phyloP scores from a whole-genome alignment of 2,888 invertebrate genomes.

The Nysson spinosus region DNA sequence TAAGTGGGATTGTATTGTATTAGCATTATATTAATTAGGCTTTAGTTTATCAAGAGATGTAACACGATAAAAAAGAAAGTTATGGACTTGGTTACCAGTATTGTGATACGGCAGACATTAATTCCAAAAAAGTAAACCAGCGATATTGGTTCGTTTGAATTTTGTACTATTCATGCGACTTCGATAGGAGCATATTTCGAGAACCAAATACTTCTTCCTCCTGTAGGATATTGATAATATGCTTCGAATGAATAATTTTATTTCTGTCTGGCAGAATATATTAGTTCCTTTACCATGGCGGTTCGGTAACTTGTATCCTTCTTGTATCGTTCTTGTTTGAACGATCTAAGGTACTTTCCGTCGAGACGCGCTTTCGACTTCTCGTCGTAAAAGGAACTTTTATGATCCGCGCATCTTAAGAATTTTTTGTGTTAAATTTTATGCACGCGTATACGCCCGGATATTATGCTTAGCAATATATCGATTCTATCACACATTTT shows the following conservation, averaged over 20 bases:
- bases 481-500: not conserved
- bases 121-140: slow-evolving; percentile 63
- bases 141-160: slow-evolving; percentile 69
- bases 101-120: slow-evolving; percentile 51
- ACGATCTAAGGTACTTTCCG: slow-evolving; percentile 36
- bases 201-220: slow-evolving; percentile 19
- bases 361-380: slow-evolving; percentile 32
- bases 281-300: slow-evolving; percentile 55
- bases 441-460: slow-evolving; percentile 29
- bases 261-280: slow-evolving; percentile 63
- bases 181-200: not conserved
- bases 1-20: no score
- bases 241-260: slow-evolving; percentile 70
- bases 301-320: slow-evolving; percentile 52
- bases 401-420: slow-evolving; percentile 43
- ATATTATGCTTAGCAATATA: slow-evolving; percentile 8
- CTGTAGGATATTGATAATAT: slow-evolving; percentile 68
- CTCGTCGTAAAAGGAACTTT: slow-evolving; percentile 55
- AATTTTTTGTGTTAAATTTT: slow-evolving; percentile 56
- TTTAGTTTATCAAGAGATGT: slow-evolving; percentile 7
- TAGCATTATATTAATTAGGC: no score
- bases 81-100: no score
- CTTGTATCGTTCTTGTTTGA: slow-evolving; percentile 49
- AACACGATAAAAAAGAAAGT: slow-evolving; percentile 7
- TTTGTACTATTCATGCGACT: slow-evolving; percentile 49